Evolutionary conservation across 1,140 invertebrate genomes (phyloP).

Genomic region (Grapholita molesta): DNA sequence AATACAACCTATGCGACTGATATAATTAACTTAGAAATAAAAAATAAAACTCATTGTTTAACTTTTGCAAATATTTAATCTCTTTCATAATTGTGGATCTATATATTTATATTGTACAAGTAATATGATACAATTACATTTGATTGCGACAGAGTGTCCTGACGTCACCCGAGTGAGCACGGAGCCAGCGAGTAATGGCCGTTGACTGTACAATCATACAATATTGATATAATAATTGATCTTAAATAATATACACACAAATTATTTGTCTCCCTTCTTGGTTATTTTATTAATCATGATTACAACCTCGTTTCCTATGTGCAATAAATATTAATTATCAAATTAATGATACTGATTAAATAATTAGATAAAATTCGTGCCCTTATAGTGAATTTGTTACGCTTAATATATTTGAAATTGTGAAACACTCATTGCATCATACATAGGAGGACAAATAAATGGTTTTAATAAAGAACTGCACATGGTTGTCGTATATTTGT

Average conservation of each 20-base stretch:
- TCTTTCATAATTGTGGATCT: slow-evolving; percentile 79
- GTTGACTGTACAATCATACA: slow-evolving; percentile 61
- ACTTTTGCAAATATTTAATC: slow-evolving; percentile 80
- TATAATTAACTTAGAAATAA: slow-evolving; percentile 27
- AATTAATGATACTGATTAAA: slow-evolving; percentile 37
- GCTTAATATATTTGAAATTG: slow-evolving; percentile 26
- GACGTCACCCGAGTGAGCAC: slow-evolving; percentile 45
- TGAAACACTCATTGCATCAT: slow-evolving; percentile 32
- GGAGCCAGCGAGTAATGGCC: slow-evolving; percentile 51
- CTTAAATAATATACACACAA: slow-evolving; percentile 75
- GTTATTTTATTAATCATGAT: slow-evolving; percentile 58
- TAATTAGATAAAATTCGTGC: slow-evolving; percentile 42
- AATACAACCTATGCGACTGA: slow-evolving; percentile 33
- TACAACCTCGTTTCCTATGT: slow-evolving; percentile 76
- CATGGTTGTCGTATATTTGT: neutral
- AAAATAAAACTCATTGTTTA: slow-evolving; percentile 66
- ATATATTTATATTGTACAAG: slow-evolving; percentile 80
- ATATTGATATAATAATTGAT: slow-evolving; percentile 52
- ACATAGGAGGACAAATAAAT: slow-evolving; percentile 27
- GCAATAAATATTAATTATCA: slow-evolving; percentile 48
- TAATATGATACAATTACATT: slow-evolving; percentile 77
- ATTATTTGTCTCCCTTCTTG: slow-evolving; percentile 69
- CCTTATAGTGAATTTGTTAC: slow-evolving; percentile 35
- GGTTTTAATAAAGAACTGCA: slow-evolving; percentile 6
- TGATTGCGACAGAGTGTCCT: slow-evolving; percentile 53